Evolutionary conservation across 2,888 invertebrate species (phyloP).

Genomic region (Synergus gifuensis): DNA sequence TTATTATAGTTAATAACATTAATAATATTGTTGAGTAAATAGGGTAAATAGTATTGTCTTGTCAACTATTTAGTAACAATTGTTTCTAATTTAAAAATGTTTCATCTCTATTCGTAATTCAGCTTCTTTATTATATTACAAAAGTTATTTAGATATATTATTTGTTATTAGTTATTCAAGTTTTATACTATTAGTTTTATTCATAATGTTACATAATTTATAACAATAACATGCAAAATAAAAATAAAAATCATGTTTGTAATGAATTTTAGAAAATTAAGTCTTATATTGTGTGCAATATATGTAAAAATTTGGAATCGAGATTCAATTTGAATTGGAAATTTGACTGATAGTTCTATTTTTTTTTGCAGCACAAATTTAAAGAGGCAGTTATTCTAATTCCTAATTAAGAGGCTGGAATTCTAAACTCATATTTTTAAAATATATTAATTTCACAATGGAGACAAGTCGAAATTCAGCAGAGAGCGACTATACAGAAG

Average conservation of each 20-base stretch:
- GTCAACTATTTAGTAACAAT: neutral
- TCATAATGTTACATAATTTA: neutral
- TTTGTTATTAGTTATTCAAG: neutral
- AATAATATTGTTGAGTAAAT: neutral
- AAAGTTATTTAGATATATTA: neutral
- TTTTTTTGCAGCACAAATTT: slow-evolving; percentile 1
- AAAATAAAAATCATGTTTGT: too few species aligned
- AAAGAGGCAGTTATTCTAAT: neutral
- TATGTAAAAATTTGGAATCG: too few species aligned
- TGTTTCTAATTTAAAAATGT: neutral
- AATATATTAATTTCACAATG: slow-evolving; percentile 57
- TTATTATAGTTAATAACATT: neutral
- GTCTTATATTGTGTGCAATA: too few species aligned
- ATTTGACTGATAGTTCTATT: neutral
- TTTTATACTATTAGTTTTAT: neutral
- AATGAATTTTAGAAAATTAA: too few species aligned
- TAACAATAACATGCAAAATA: neutral
- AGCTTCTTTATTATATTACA: neutral
- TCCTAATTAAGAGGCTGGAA: neutral
- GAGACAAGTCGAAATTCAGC: slow-evolving; percentile 59
- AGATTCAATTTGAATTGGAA: neutral
- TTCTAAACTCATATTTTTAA: neutral
- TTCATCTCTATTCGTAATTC: neutral
- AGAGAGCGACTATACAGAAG: slow-evolving; percentile 78
- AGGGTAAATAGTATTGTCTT: neutral